These are phyloP conservation scores for Anguilla japonica DNA, from an alignment of 2,113 vertebrate species.

Conservation along the genomic window DNA sequence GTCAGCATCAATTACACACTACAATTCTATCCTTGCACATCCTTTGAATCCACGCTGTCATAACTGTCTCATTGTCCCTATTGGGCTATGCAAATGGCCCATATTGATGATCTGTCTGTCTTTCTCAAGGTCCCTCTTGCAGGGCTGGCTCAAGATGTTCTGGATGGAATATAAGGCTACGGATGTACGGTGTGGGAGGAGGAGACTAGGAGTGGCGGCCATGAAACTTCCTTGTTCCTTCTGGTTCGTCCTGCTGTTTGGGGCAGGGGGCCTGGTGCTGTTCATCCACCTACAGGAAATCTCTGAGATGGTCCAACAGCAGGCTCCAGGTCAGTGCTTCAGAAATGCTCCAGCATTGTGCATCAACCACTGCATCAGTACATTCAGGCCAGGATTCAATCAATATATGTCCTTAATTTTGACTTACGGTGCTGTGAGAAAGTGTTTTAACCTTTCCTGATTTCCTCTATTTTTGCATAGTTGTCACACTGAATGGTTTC, in stretches of 20 bases:
- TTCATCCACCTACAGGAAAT: constrained; percentile 81
- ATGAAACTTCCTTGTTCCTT: constrained; percentile 81
- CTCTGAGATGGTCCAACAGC: constrained; percentile 68
- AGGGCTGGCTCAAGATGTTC: constrained; percentile 35
- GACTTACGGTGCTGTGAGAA: no score
- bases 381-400: neutral
- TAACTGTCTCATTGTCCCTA: neutral
- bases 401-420: neutral
- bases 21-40: neutral
- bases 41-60: neutral
- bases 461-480: no score
- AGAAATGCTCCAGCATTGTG: neutral
- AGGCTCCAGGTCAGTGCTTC: constrained; percentile 74
- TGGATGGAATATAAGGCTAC: constrained; percentile 33
- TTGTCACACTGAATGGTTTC: no score
- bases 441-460: no score
- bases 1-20: no score
- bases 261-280: constrained; percentile 78
- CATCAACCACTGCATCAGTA: neutral
- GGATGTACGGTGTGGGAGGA: constrained; percentile 20
- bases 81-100: neutral
- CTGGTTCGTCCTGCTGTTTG: constrained; percentile 82
- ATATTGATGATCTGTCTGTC: neutral
- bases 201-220: constrained; percentile 23
- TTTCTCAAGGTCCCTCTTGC: constrained; percentile 23